Percentiles rank a stretch among this genome's conserved stretches.
These are phyloP conservation scores for Andricus grossulariae DNA, from an alignment of 1,140 invertebrate species.

Conservation along the genomic window DNA sequence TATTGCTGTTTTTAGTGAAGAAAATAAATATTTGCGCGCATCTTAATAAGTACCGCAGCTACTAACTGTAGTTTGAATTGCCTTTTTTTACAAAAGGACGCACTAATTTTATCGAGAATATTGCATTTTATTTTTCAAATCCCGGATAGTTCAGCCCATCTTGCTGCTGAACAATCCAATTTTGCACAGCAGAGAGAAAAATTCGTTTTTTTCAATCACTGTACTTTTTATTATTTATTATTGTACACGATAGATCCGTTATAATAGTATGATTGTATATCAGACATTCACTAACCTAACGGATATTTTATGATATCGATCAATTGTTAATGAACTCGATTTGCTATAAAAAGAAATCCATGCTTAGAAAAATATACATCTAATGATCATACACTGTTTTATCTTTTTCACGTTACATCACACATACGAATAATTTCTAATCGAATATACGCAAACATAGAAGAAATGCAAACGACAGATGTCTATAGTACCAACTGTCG, in stretches of 20 bases:
- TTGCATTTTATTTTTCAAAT: conserved; percentile 15
- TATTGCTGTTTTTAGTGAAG: not conserved
- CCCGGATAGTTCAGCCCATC: not conserved
- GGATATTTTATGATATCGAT: conserved; percentile 51
- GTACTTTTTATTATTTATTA: conserved; percentile 44
- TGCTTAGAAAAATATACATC: conserved; percentile 69
- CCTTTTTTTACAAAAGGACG: not conserved
- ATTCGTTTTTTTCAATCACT: conserved; percentile 31
- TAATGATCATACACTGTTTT: conserved; percentile 39
- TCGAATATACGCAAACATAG: too few relatives aligned
- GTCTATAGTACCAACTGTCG: too few relatives aligned
- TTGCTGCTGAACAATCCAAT: not conserved
- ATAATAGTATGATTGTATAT: conserved; percentile 56
- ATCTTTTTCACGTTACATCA: conserved; percentile 38
- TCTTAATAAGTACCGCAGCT: not conserved
- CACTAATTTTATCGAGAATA: not conserved
- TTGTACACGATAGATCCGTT: conserved; percentile 59
- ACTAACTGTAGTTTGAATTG: conserved; percentile 22
- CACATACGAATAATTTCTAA: conserved; percentile 22
- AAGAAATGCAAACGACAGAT: too few relatives aligned
- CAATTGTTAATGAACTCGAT: conserved; percentile 48
- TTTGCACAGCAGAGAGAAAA: not conserved
- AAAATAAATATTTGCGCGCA: not conserved
- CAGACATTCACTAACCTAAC: conserved; percentile 62
- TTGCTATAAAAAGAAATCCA: conserved; percentile 53